Percentiles rank a stretch among this genome's conserved stretches.
Conservation (phyloP, 2,797 vertebrate genomes). For the Hyperoplus lanceolatus region DNA sequence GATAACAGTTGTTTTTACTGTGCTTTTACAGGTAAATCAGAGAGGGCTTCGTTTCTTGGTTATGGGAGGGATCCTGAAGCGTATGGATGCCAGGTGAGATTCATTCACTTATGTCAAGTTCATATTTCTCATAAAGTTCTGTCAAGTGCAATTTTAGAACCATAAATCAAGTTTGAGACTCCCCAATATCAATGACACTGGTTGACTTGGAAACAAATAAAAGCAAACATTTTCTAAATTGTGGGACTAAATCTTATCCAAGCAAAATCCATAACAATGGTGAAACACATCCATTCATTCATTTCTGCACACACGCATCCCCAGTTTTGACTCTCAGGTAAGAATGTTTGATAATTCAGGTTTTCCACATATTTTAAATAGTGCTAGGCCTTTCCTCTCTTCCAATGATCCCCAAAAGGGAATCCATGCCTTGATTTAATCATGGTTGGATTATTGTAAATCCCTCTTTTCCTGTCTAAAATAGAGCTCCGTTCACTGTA, state of each 20-base stretch:
- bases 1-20: neutral
- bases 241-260: neutral
- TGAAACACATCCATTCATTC: neutral
- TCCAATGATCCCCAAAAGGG: conserved; percentile 5
- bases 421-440: conserved; percentile 6
- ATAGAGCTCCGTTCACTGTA: conserved; percentile 1
- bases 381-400: neutral
- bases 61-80: conserved; percentile 91
- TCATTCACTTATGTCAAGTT: conserved; percentile 11
- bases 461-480: conserved; percentile 26
- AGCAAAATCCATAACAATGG: neutral
- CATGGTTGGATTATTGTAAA: conserved; percentile 17
- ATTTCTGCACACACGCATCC: neutral
- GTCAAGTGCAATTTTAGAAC: neutral
- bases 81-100: conserved; percentile 93
- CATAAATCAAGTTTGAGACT: neutral
- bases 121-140: neutral
- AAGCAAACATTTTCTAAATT: neutral
- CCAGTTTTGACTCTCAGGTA: neutral
- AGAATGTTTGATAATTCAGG: neutral
- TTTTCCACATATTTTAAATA: conserved; percentile 10
- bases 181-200: neutral
- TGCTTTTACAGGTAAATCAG: conserved; percentile 84
- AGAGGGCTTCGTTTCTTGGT: conserved; percentile 79
- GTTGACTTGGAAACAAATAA: neutral